phyloP scores from a whole-genome alignment of 2,888 invertebrate genomes.

The Pterobdella sp. region DNA sequence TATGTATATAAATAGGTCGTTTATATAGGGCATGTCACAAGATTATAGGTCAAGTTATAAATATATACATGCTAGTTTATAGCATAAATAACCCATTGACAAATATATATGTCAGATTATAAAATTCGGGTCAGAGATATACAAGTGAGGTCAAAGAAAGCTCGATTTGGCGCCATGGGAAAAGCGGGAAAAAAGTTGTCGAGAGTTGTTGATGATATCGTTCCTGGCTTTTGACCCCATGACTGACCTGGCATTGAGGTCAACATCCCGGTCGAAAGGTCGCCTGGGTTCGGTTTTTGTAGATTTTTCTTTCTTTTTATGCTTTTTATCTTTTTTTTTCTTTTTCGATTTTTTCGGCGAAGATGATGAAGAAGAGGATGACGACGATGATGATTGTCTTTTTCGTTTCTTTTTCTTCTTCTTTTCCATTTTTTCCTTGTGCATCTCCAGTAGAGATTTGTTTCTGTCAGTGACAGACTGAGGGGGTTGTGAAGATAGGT shows the following conservation, averaged over 20 bases:
- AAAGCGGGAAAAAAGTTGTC: neutral
- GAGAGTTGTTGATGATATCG: neutral
- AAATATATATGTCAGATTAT: no score
- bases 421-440: slow-evolving; percentile 5
- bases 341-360: neutral
- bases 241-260: neutral
- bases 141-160: no score
- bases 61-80: no score
- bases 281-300: neutral
- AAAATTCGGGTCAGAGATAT: no score
- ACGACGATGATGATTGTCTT: no score
- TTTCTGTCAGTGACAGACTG: neutral
- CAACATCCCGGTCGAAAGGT: slow-evolving; percentile 7
- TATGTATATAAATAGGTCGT: no score
- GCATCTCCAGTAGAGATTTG: neutral
- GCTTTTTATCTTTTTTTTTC: neutral
- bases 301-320: neutral
- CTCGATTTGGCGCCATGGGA: neutral
- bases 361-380: no score
- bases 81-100: no score
- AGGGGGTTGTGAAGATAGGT: neutral
- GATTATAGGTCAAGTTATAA: no score
- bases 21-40: no score
- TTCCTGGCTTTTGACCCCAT: neutral
- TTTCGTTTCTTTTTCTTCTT: no score